These are phyloP conservation scores for Cyrtodaria siliqua DNA, from an alignment of 2,888 invertebrate genomes.

Conservation along the genomic window DNA sequence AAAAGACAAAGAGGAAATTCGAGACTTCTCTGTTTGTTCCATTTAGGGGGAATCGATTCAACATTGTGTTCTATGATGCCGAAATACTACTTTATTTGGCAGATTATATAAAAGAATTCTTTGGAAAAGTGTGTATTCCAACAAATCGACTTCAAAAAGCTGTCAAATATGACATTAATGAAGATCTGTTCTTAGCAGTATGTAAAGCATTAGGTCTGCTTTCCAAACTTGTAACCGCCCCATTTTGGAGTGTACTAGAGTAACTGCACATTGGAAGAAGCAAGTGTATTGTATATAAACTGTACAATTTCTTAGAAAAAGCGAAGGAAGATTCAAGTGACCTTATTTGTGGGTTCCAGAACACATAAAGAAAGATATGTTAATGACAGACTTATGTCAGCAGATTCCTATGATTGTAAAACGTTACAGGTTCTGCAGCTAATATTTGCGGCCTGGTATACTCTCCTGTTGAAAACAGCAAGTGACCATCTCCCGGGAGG, in stretches of 20 bases:
- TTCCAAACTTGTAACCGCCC: constrained; percentile 48
- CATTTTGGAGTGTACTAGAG: constrained; percentile 48
- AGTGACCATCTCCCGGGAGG: constrained; percentile 44
- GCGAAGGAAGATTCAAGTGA: constrained; percentile 24
- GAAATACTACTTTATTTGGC: constrained; percentile 22
- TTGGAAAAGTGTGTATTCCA: constrained; percentile 14
- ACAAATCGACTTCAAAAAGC: constrained; percentile 36
- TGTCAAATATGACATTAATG: constrained; percentile 36
- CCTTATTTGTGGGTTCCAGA: constrained; percentile 20
- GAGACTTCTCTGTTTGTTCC: constrained; percentile 12
- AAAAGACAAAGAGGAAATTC: constrained; percentile 9
- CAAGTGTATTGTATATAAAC: constrained; percentile 29
- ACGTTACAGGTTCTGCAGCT: no score
- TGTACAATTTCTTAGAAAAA: constrained; percentile 19
- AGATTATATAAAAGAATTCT: constrained; percentile 29
- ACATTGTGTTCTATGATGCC: constrained; percentile 43
- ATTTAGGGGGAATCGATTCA: no score
- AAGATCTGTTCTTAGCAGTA: constrained; percentile 15
- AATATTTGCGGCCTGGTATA: no score
- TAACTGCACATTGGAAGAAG: constrained; percentile 37
- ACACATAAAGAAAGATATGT: no score
- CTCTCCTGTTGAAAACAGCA: no score
- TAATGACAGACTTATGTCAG: no score
- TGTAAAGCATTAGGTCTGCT: constrained; percentile 36
- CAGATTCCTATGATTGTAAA: no score